phyloP scores from a whole-genome alignment of 1,140 invertebrate genomes.

The Procambarus clarkii region DNA sequence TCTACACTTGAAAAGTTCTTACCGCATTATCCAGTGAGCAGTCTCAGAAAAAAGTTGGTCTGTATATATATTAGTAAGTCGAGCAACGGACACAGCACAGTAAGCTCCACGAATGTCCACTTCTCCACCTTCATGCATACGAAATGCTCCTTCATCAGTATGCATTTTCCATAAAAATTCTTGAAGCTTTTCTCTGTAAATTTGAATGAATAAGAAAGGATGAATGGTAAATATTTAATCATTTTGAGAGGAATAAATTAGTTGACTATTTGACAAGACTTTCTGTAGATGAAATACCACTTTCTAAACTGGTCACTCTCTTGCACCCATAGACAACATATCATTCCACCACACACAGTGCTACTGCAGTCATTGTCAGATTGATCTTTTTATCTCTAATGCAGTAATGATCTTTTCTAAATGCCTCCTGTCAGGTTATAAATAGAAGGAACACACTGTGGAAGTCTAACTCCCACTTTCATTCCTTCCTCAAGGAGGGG shows the following conservation, averaged over 20 bases:
- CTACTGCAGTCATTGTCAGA: too few species aligned
- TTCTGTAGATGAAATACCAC: too few species aligned
- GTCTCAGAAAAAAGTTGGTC: constrained; percentile 89
- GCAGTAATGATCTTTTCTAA: too few species aligned
- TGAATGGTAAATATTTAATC: background rate
- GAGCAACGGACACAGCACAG: constrained; percentile 93
- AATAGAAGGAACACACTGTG: too few species aligned
- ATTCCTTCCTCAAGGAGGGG: too few species aligned
- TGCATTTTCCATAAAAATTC: constrained; percentile 87
- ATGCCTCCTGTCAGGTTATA: too few species aligned
- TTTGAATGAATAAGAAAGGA: background rate
- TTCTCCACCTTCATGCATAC: constrained; percentile 95
- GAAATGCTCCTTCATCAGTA: constrained; percentile 91
- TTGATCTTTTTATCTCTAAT: too few species aligned
- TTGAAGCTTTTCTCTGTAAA: constrained; percentile 81
- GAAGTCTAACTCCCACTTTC: too few species aligned
- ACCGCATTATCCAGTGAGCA: constrained; percentile 91
- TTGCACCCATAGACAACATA: too few species aligned
- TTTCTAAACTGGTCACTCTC: too few species aligned
- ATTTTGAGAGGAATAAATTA: background rate
- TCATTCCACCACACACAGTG: too few species aligned
- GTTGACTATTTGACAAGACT: too few species aligned
- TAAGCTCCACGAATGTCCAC: constrained; percentile 95
- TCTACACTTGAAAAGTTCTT: constrained; percentile 66
- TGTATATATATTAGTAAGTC: constrained; percentile 88